Base-by-base conservation (phyloP, 2,888 invertebrate genomes). In the Baccha elongata region DNA sequence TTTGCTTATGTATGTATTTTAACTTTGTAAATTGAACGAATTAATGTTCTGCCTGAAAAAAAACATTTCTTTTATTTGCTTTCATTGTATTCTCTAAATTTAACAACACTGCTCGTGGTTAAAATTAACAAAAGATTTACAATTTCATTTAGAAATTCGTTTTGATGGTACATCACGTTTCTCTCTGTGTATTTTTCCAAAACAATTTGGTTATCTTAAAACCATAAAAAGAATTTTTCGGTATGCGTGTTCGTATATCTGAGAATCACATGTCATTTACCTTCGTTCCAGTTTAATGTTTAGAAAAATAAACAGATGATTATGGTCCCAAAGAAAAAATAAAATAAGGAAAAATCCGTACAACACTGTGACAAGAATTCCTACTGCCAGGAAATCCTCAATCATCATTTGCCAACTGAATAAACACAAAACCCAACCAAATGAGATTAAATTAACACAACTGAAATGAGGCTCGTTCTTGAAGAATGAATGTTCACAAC, bases 381-480 rank as follows among this genome's bases (percentile, higher is more conserved):
- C 23, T 13, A 10, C 11, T 50, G 35, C 19, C 23, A 58, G 55
- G 23, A 67, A 71, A 71, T 58, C 64, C 65, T 65, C 53, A 44
- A 65, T 65, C 69, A 71, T 67, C 69, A 81, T 75, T 76, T 81
- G 65, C 65, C 65, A 71, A 46, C 75, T 81, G 76, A 81, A 72
- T 75, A 53, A 67, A 76, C 75, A 76, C 58, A 53, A 44, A 53
- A 58, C 13, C 65, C 64, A 50, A 42, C 46, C 62, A 53, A 81
- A 75, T 44, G 44, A 75, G 58, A 76, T 68, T 44, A 76, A 78
- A 83, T 83, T 73, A 78, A 78, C 76, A 72, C 78, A 83, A 78
- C 83, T 73, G 72, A 71, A 68, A 62, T 53, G 26, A 48, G 40
- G 35, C 46, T 71, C 52, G 21, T 40, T 46, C 58, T 65, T 40